Percentiles rank a stretch among this genome's conserved stretches.
Conservation (phyloP, 2,113 vertebrate genomes). For the Camarhynchus parvulus region DNA sequence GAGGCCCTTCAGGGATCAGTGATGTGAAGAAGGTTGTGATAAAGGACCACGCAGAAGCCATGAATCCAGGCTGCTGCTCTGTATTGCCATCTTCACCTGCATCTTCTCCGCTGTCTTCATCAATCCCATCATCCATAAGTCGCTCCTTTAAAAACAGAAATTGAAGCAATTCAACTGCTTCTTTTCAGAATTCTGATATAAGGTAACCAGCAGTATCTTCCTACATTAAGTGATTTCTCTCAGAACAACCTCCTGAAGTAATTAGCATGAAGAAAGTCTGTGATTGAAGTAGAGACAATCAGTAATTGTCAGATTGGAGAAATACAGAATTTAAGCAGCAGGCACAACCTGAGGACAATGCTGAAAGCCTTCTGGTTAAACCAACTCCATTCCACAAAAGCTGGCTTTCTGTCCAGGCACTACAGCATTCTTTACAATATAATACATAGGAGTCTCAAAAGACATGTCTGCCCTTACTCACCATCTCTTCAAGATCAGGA, state of each 20-base stretch:
- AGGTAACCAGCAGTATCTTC: neutral
- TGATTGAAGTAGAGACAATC: neutral
- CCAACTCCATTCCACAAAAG: neutral
- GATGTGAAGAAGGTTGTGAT: slow-evolving; percentile 96
- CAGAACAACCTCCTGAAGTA: neutral
- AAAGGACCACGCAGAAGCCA: slow-evolving; percentile 95
- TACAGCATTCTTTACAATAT: neutral
- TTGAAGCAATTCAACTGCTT: slow-evolving; percentile 2
- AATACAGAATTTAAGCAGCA: neutral
- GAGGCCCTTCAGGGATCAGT: slow-evolving; percentile 93
- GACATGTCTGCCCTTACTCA: slow-evolving; percentile 53
- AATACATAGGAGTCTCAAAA: neutral
- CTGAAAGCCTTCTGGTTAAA: neutral
- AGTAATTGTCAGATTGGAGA: neutral
- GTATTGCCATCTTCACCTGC: slow-evolving; percentile 78
- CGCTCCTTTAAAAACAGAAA: slow-evolving; percentile 83
- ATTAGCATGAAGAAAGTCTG: neutral
- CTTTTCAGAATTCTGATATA: neutral
- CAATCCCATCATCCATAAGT: slow-evolving; percentile 88
- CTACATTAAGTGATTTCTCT: neutral
- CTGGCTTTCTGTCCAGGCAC: neutral
- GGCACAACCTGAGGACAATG: neutral
- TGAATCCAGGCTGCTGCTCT: slow-evolving; percentile 82
- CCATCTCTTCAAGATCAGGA: slow-evolving; percentile 89
- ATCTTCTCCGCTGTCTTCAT: slow-evolving; percentile 87